Evolutionary conservation across 2,888 invertebrate species (phyloP).

Genomic region (Microctonus hyperodae): DNA sequence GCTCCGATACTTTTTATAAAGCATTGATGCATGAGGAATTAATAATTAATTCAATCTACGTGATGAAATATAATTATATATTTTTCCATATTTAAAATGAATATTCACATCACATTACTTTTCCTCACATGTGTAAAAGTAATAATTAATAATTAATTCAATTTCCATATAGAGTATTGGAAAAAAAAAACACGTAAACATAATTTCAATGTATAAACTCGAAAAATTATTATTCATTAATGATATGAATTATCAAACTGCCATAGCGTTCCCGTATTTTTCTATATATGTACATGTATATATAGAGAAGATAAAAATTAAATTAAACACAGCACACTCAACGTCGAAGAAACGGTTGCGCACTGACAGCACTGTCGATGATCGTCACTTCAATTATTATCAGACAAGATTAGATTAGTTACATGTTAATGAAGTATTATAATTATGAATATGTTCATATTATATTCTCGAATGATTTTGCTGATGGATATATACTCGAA

Average conservation of each 20-base stretch:
- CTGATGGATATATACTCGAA: neutral
- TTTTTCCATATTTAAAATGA: neutral
- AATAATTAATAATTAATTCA: neutral
- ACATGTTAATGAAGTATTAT: neutral
- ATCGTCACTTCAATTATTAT: constrained; percentile 8
- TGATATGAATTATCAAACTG: no score
- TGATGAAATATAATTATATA: neutral
- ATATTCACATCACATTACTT: neutral
- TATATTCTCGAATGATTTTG: neutral
- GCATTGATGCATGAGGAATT: constrained; percentile 15
- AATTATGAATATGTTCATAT: neutral
- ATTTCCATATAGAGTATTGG: neutral
- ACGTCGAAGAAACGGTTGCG: constrained; percentile 3
- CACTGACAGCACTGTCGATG: neutral
- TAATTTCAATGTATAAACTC: neutral
- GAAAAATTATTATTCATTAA: neutral
- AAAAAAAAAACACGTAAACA: neutral
- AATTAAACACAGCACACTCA: neutral
- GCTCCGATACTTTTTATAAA: neutral
- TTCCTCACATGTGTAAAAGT: neutral
- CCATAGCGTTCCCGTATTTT: neutral
- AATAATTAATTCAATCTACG: constrained; percentile 6
- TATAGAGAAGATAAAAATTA: neutral
- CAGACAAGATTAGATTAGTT: constrained; percentile 21
- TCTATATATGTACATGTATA: neutral